phyloP scores from a whole-genome alignment of 2,888 invertebrate genomes.

The Plemyria rubiginata region DNA sequence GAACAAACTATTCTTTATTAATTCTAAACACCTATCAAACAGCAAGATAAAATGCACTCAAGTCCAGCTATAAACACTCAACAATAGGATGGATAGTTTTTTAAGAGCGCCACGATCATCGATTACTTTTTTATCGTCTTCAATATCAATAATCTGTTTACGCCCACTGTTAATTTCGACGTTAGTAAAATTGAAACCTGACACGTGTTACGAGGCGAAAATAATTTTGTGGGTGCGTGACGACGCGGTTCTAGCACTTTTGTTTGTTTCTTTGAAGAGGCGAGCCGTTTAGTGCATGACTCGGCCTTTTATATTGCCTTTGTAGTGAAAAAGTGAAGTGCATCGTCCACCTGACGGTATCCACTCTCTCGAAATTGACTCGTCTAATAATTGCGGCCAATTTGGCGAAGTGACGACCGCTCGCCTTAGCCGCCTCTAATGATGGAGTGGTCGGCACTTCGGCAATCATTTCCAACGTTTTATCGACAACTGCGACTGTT shows the following conservation, averaged over 20 bases:
- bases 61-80: conserved; percentile 58
- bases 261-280: conserved; percentile 79
- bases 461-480: conserved; percentile 57
- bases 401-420: conserved; percentile 61
- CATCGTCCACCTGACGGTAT: conserved; percentile 66
- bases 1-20: not conserved
- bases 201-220: conserved; percentile 83
- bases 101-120: conserved; percentile 77
- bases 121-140: conserved; percentile 82
- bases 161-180: conserved; percentile 84
- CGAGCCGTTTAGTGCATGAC: conserved; percentile 81
- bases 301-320: conserved; percentile 79
- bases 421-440: conserved; percentile 61
- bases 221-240: conserved; percentile 82
- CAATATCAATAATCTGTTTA: conserved; percentile 84
- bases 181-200: conserved; percentile 82
- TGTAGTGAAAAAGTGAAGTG: conserved; percentile 74
- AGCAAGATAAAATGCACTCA: conserved; percentile 5
- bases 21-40: not conserved
- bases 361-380: conserved; percentile 56
- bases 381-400: conserved; percentile 66
- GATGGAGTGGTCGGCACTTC: conserved; percentile 61
- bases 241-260: conserved; percentile 74
- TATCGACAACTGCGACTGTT: conserved; percentile 56
- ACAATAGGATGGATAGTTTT: conserved; percentile 72